Percentiles rank a stretch among this genome's conserved stretches.
Conservation (phyloP, 2,797 vertebrate species). For the Alauda arvensis region DNA sequence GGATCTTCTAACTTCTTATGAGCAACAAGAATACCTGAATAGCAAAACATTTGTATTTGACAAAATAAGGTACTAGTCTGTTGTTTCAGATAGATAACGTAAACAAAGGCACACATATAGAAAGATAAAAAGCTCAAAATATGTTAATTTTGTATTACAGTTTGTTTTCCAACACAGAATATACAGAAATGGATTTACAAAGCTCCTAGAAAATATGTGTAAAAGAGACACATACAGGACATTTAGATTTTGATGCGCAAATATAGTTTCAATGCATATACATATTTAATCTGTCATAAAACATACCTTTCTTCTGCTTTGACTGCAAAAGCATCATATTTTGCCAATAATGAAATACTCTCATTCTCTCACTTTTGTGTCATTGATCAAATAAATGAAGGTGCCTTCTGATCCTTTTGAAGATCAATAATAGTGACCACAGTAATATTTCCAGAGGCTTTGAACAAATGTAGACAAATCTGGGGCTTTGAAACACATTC, state of each 20-base stretch:
- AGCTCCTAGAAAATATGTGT: background rate
- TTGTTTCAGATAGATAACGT: background rate
- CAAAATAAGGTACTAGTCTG: background rate
- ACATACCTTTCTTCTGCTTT: background rate
- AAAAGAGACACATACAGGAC: background rate
- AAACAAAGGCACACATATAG: background rate
- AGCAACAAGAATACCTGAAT: background rate
- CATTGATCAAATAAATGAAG: background rate
- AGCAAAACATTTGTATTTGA: background rate
- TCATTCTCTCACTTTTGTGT: background rate
- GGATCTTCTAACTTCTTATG: background rate
- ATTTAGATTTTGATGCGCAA: background rate
- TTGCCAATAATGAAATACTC: background rate
- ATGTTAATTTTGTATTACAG: background rate
- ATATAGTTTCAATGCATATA: background rate
- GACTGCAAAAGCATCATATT: background rate
- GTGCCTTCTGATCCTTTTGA: background rate
- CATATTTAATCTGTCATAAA: background rate
- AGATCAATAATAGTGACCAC: background rate
- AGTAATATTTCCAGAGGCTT: background rate
- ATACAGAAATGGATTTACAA: background rate
- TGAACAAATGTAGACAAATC: background rate
- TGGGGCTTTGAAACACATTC: background rate
- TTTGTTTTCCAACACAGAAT: background rate
- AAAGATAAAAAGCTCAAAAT: background rate